Conservation (phyloP, 2,113 vertebrate genomes). For the Pycnonotus jocosus region DNA sequence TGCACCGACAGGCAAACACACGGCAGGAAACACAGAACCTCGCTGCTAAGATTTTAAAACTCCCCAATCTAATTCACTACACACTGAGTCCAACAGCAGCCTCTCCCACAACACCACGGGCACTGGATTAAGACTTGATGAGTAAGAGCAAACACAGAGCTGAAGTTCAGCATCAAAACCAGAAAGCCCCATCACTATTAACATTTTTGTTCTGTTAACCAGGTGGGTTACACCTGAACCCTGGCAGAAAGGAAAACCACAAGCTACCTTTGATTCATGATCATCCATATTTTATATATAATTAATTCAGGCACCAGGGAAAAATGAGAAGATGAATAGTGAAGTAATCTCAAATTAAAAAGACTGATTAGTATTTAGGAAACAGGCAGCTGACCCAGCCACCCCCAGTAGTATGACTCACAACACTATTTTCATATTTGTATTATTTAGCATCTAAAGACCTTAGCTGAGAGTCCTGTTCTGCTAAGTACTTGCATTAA, state of each 20-base stretch:
- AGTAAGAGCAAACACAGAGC: neutral
- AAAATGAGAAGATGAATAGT: neutral
- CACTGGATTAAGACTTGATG: neutral
- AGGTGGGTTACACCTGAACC: neutral
- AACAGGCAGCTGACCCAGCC: constrained; percentile 28
- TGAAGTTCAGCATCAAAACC: neutral
- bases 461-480: neutral
- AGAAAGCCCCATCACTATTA: neutral
- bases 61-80: neutral
- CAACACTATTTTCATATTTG: constrained; percentile 26
- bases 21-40: neutral
- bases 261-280: neutral
- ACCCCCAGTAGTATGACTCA: neutral
- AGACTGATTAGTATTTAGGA: constrained; percentile 21
- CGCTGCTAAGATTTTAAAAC: neutral
- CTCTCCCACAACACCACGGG: neutral
- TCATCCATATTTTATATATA: neutral
- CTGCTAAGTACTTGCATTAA: constrained; percentile 1
- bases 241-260: neutral
- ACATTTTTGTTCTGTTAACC: neutral
- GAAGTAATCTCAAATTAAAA: constrained; percentile 24
- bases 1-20: accelerated
- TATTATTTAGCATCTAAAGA: constrained; percentile 32
- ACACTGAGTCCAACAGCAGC: neutral
- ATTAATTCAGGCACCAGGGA: neutral